These are phyloP conservation scores for Chalcis sispes DNA, from an alignment of 2,888 invertebrate genomes.

Conservation along the genomic window DNA sequence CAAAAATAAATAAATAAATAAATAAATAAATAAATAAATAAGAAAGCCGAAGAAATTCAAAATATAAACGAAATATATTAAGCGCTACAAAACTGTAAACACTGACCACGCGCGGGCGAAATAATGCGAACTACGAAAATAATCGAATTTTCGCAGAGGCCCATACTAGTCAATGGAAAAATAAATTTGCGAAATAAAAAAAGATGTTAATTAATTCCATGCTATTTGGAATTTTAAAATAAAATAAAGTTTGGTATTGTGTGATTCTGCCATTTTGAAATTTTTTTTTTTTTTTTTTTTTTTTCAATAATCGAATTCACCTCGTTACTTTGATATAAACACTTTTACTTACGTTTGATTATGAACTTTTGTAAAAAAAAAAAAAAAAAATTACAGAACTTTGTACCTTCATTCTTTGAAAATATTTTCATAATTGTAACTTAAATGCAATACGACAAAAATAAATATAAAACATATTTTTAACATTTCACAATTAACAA, in stretches of 20 bases:
- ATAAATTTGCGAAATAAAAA: constrained; percentile 23
- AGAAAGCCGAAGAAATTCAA: neutral
- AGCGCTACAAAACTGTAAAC: constrained; percentile 30
- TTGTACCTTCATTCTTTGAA: neutral
- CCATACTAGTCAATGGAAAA: constrained; percentile 54
- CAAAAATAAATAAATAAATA: constrained; percentile 3
- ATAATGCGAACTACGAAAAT: constrained; percentile 10
- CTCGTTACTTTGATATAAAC: constrained; percentile 23
- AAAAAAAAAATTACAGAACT: neutral
- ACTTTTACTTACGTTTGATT: neutral
- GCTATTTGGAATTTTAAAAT: neutral
- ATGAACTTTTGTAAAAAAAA: neutral
- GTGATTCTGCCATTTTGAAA: neutral
- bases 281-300: neutral
- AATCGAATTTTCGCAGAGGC: constrained; percentile 35
- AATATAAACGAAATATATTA: constrained; percentile 5
- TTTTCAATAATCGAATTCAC: neutral
- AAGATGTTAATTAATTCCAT: constrained; percentile 14
- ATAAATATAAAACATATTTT: constrained; percentile 1
- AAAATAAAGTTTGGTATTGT: neutral
- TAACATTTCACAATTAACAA: no score
- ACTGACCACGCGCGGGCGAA: constrained; percentile 29
- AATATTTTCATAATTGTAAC: neutral
- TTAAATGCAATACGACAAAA: constrained; percentile 14
- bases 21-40: no score